phyloP scores from a whole-genome alignment of 2,797 vertebrate genomes.

The Muscicapa comitata region DNA sequence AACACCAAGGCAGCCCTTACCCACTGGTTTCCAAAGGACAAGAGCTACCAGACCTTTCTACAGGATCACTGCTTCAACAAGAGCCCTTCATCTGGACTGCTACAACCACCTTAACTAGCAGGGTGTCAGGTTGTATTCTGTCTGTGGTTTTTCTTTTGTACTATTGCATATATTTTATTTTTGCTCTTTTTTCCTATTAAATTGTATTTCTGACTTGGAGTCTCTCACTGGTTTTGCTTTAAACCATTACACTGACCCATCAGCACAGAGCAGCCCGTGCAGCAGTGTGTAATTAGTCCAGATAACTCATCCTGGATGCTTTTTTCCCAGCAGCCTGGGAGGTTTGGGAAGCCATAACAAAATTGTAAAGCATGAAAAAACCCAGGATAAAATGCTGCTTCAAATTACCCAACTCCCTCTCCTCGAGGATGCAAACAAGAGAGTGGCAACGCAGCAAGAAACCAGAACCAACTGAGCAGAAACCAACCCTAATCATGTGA shows the following conservation, averaged over 20 bases:
- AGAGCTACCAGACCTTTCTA: too few relatives aligned
- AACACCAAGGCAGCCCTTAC: too few relatives aligned
- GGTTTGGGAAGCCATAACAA: not conserved
- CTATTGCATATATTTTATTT: too few relatives aligned
- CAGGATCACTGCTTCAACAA: too few relatives aligned
- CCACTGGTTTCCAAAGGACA: too few relatives aligned
- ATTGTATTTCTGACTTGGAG: too few relatives aligned
- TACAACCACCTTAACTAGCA: too few relatives aligned
- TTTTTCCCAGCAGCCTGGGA: not conserved
- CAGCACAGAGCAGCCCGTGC: not conserved
- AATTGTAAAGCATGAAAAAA: not conserved
- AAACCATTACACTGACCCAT: not conserved
- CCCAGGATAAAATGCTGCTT: conserved; percentile 3
- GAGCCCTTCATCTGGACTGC: too few relatives aligned
- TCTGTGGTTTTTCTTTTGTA: too few relatives aligned
- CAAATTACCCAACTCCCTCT: not conserved
- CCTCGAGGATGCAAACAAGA: not conserved
- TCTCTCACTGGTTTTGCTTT: too few relatives aligned
- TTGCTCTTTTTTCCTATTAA: too few relatives aligned
- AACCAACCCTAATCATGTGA: not conserved
- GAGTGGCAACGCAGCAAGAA: not conserved
- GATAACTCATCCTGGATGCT: not conserved
- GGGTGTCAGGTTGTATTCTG: too few relatives aligned
- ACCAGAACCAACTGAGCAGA: not conserved
- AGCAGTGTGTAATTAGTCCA: not conserved